phyloP scores from a whole-genome alignment of 2,888 invertebrate genomes.

The Augochlorella aurata region DNA sequence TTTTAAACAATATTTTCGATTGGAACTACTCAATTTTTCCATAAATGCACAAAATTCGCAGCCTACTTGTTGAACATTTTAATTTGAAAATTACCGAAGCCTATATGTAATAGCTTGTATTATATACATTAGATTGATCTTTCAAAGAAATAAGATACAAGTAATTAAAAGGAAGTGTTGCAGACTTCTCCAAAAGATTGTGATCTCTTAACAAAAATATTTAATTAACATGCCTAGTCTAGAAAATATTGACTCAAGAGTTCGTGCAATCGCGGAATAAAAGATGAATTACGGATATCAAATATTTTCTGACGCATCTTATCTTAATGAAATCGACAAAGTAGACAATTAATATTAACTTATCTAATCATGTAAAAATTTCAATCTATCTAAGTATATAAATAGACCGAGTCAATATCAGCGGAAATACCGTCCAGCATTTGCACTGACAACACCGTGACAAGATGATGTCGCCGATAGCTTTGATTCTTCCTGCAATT shows the following conservation, averaged over 20 bases:
- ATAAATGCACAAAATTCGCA: too few relatives aligned
- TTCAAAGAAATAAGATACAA: too few relatives aligned
- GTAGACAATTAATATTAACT: neutral
- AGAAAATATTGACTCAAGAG: too few relatives aligned
- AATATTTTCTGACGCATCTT: neutral
- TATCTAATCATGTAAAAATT: constrained; percentile 39
- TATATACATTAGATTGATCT: too few relatives aligned
- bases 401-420: neutral
- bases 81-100: neutral
- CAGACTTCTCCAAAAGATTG: too few relatives aligned
- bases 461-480: neutral
- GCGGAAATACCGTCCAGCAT: neutral
- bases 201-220: too few relatives aligned
- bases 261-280: too few relatives aligned
- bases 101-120: neutral
- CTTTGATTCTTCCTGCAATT: constrained; percentile 8
- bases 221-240: too few relatives aligned
- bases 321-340: neutral
- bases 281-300: neutral
- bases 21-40: too few relatives aligned
- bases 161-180: too few relatives aligned
- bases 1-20: too few relatives aligned
- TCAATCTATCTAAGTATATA: constrained; percentile 3
- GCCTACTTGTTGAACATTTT: too few relatives aligned
- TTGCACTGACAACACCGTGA: neutral